These are phyloP conservation scores for Hermatobates lingyangjiaoensis DNA, from an alignment of 1,140 invertebrate genomes.

Conservation along the genomic window DNA sequence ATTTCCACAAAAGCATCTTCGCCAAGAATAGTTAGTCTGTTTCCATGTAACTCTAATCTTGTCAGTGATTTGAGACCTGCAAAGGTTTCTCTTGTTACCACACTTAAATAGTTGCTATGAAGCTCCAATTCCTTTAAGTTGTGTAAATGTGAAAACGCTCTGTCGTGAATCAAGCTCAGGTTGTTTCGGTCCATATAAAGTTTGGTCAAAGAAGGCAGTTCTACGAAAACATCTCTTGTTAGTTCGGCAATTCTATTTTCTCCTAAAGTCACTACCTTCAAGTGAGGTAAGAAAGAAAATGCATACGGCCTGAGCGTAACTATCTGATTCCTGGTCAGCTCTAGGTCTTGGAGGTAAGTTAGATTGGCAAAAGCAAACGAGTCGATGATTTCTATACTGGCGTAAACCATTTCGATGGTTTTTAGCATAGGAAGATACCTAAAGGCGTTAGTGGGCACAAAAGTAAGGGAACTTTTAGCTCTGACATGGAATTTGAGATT, in stretches of 20 bases:
- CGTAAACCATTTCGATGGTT: constrained; percentile 45
- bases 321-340: constrained; percentile 45
- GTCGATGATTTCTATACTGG: constrained; percentile 40
- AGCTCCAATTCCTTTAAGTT: constrained; percentile 45
- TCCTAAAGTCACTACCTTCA: constrained; percentile 43
- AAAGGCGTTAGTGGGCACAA: constrained; percentile 45
- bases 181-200: constrained; percentile 49
- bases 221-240: constrained; percentile 43
- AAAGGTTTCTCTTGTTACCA: constrained; percentile 47
- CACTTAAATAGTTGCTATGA: constrained; percentile 44
- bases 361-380: constrained; percentile 50
- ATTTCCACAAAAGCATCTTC: constrained; percentile 54
- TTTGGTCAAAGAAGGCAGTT: constrained; percentile 42
- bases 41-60: constrained; percentile 43
- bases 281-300: constrained; percentile 42
- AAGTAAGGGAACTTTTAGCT: constrained; percentile 37
- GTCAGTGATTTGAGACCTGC: constrained; percentile 40
- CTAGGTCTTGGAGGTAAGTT: constrained; percentile 39
- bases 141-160: constrained; percentile 42
- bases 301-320: constrained; percentile 37
- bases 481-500: constrained; percentile 47
- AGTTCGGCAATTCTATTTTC: constrained; percentile 51
- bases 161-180: constrained; percentile 46
- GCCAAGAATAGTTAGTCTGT: constrained; percentile 46
- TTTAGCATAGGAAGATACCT: constrained; percentile 40